Evolutionary conservation across 2,888 invertebrate genomes (phyloP).

Genomic region (Andrena minutula): DNA sequence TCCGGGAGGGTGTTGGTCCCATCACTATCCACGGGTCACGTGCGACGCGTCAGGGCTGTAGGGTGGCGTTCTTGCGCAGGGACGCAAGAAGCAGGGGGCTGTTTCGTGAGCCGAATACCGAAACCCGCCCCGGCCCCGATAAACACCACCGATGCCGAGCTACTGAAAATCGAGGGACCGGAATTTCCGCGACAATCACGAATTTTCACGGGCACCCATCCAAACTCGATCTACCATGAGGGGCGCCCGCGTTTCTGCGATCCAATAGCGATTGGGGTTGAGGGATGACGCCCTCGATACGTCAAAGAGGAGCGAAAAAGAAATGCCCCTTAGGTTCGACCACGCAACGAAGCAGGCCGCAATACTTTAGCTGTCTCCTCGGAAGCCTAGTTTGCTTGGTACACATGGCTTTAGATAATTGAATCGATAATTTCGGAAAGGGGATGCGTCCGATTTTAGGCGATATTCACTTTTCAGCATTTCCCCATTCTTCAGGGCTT

Average conservation of each 20-base stretch:
- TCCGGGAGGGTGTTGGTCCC: conserved; percentile 34
- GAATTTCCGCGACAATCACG: conserved; percentile 61
- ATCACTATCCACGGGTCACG: conserved; percentile 60
- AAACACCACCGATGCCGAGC: conserved; percentile 74
- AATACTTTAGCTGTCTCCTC: not conserved
- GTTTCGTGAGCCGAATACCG: conserved; percentile 78
- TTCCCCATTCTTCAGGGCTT: no score
- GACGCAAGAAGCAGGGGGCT: conserved; percentile 58
- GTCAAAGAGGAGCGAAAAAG: conserved; percentile 8
- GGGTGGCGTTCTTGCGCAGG: conserved; percentile 55
- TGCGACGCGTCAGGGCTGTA: conserved; percentile 62
- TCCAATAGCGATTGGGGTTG: conserved; percentile 8
- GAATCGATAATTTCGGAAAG: no score
- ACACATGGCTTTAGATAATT: no score
- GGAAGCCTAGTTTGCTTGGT: no score
- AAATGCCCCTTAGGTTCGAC: not conserved
- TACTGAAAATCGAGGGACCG: conserved; percentile 63
- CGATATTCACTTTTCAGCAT: no score
- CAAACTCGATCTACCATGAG: conserved; percentile 65
- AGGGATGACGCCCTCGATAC: conserved; percentile 22
- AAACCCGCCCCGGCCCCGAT: conserved; percentile 69
- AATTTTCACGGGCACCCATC: conserved; percentile 74
- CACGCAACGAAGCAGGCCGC: not conserved
- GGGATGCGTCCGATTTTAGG: no score
- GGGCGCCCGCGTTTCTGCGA: conserved; percentile 1